Conservation (phyloP, 2,888 invertebrate genomes). For the Pomacea canaliculata region DNA sequence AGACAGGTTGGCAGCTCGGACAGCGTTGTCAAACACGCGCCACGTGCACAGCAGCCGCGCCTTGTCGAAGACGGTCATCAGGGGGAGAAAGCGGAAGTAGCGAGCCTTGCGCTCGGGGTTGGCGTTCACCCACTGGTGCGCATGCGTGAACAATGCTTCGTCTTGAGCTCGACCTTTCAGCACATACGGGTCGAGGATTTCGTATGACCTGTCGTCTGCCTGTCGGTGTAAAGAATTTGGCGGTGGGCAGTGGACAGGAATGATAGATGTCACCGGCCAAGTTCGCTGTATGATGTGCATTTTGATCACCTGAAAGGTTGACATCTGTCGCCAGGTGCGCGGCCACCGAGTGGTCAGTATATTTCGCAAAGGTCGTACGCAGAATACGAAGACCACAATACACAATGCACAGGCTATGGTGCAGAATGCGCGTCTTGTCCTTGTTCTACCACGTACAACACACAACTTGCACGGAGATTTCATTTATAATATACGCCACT, state of each 20-base stretch:
- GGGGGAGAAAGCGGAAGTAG: background rate
- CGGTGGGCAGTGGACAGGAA: background rate
- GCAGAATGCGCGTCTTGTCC: too few species aligned
- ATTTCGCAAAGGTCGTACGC: background rate
- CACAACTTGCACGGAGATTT: too few species aligned
- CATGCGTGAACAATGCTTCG: background rate
- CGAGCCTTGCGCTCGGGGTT: background rate
- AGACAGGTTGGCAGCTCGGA: background rate
- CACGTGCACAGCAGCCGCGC: background rate
- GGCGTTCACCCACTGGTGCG: background rate
- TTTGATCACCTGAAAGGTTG: background rate
- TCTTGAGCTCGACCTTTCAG: background rate
- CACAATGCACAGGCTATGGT: too few species aligned
- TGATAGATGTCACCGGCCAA: background rate
- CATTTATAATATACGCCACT: too few species aligned
- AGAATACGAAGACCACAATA: background rate
- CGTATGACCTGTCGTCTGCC: background rate
- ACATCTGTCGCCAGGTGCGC: background rate
- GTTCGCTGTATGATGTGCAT: background rate
- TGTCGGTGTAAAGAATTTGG: too few species aligned
- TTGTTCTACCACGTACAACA: too few species aligned
- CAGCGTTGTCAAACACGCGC: background rate
- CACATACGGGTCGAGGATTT: background rate
- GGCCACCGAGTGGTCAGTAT: background rate
- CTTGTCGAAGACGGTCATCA: background rate